A percentile compares a stretch with the other conserved stretches of the same genome.
Evolutionary conservation across 1,140 invertebrate species (phyloP).

Genomic region (Aphelenchoides fujianensis): DNA sequence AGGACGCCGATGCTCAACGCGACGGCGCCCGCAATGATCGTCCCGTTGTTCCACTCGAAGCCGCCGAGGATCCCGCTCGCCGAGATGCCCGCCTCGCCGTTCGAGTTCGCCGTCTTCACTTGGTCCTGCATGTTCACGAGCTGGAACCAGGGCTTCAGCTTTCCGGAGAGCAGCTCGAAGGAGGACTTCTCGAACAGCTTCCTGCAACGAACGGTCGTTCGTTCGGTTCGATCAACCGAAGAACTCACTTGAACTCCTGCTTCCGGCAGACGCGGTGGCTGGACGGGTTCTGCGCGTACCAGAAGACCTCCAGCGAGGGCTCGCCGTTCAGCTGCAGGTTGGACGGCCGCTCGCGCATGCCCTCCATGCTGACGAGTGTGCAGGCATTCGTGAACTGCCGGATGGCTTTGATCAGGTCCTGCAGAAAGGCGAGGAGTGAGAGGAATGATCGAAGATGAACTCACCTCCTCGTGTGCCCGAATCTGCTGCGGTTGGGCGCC

Average conservation of each 20-base stretch:
- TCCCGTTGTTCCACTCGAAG: conserved; percentile 40
- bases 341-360: conserved; percentile 38
- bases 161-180: conserved; percentile 46
- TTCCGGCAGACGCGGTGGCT: conserved; percentile 55
- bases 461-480: conserved; percentile 46
- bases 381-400: conserved; percentile 52
- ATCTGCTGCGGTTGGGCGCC: conserved; percentile 52
- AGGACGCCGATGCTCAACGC: conserved; percentile 7
- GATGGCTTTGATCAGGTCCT: conserved; percentile 49
- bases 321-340: conserved; percentile 31
- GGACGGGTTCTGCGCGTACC: conserved; percentile 54
- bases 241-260: conserved; percentile 51
- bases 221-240: conserved; percentile 21
- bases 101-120: neutral
- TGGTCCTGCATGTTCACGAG: conserved; percentile 41
- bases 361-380: conserved; percentile 47
- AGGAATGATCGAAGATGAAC: conserved; percentile 2
- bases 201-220: conserved; percentile 43
- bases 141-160: conserved; percentile 54
- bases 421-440: conserved; percentile 23
- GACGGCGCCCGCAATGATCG: conserved; percentile 1
- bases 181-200: conserved; percentile 47
- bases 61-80: conserved; percentile 22
- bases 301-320: conserved; percentile 40
- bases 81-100: neutral